These are phyloP conservation scores for Cinclus cinclus DNA, from an alignment of 2,113 vertebrate species.

Conservation along the genomic window DNA sequence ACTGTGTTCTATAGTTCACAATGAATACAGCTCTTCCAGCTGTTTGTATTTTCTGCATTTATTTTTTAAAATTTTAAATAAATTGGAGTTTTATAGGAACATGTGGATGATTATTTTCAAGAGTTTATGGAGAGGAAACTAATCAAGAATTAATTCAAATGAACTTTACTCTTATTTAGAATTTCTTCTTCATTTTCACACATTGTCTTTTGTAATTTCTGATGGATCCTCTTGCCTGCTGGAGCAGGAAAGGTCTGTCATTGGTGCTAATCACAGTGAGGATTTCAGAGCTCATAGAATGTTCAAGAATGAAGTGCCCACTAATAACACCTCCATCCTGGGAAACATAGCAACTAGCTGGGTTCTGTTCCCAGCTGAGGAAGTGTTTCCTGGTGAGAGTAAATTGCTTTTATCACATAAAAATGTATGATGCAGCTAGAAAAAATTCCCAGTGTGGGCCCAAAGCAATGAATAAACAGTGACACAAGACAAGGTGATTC, in stretches of 20 bases:
- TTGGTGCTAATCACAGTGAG: background rate
- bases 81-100: background rate
- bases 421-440: background rate
- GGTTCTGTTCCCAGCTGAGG: background rate
- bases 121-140: conserved; percentile 25
- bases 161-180: background rate
- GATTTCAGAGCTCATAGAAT: background rate
- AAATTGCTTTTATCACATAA: background rate
- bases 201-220: background rate
- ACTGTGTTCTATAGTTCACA: background rate
- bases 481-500: background rate
- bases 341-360: background rate
- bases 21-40: background rate
- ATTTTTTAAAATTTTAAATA: background rate
- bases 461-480: background rate
- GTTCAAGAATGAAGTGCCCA: background rate
- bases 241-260: background rate
- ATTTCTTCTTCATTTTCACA: background rate
- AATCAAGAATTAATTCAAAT: conserved; percentile 24
- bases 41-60: background rate
- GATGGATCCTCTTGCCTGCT: background rate
- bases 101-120: background rate
- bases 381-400: background rate
- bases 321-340: background rate
- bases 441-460: background rate